Percentiles rank a stretch among this genome's conserved stretches.
Evolutionary conservation across 2,797 vertebrate species (phyloP).

Genomic region (Trematomus bernacchii): DNA sequence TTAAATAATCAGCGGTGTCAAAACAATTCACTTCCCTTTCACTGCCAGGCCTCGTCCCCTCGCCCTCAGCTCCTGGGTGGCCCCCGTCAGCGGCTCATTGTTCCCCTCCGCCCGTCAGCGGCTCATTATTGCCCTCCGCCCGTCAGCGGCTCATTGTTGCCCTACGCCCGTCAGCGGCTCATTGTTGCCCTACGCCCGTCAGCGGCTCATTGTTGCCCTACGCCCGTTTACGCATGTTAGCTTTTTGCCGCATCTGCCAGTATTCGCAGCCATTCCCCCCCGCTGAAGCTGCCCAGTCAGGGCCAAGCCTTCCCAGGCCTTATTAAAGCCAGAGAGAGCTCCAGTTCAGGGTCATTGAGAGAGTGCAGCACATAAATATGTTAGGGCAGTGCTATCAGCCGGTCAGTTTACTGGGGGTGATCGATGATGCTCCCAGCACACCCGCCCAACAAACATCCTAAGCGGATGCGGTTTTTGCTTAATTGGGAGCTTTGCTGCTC

Average conservation of each 20-base stretch:
- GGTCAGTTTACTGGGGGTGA: constrained; percentile 84
- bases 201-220: constrained; percentile 73
- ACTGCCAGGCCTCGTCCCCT: constrained; percentile 71
- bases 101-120: constrained; percentile 76
- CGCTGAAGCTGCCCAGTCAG: constrained; percentile 41
- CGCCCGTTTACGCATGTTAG: constrained; percentile 85
- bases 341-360: constrained; percentile 80
- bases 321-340: constrained; percentile 81
- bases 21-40: constrained; percentile 84
- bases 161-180: constrained; percentile 78
- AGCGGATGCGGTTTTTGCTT: constrained; percentile 86
- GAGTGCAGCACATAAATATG: constrained; percentile 83
- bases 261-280: constrained; percentile 62
- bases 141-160: constrained; percentile 73
- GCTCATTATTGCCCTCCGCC: constrained; percentile 73
- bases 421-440: constrained; percentile 84
- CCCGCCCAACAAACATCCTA: constrained; percentile 86
- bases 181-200: constrained; percentile 72
- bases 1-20: constrained; percentile 83
- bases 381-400: constrained; percentile 80
- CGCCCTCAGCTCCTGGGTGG: constrained; percentile 58
- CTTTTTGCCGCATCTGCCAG: constrained; percentile 83
- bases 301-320: constrained; percentile 73
- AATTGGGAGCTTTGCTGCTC: constrained; percentile 89
- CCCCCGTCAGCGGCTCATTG: constrained; percentile 73